phyloP scores from a whole-genome alignment of 2,888 invertebrate species.

The Drosophila atripex region DNA sequence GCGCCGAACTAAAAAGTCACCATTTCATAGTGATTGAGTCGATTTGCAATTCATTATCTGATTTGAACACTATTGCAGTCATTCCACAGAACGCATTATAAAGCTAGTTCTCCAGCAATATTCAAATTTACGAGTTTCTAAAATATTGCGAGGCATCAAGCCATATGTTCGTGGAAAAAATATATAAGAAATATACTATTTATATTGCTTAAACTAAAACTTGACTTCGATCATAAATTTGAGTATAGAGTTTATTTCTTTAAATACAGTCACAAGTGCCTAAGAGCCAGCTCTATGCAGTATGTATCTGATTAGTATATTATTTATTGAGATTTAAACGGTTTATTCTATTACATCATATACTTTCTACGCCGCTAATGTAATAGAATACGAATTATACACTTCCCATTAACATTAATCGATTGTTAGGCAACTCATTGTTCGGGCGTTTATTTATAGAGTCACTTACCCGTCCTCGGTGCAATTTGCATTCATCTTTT shows the following conservation, averaged over 20 bases:
- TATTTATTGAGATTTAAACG: not conserved
- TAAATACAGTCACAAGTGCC: not conserved
- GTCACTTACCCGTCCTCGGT: not conserved
- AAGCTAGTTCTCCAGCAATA: not conserved
- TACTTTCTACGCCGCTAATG: not conserved
- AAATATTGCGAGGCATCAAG: not conserved
- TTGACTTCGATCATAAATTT: not conserved
- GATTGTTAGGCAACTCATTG: constrained; percentile 1
- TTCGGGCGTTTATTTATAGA: not conserved
- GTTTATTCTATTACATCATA: not conserved
- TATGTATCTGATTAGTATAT: not conserved
- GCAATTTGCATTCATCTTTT: not conserved
- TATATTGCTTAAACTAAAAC: not conserved
- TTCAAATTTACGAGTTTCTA: not conserved
- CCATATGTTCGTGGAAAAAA: not conserved
- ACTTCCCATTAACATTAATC: not conserved
- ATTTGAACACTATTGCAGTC: constrained; percentile 1
- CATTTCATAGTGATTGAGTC: not conserved
- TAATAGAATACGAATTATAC: not conserved
- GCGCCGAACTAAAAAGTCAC: not conserved
- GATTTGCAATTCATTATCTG: not conserved
- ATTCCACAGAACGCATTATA: not conserved
- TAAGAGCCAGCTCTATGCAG: not conserved
- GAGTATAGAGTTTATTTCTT: not conserved
- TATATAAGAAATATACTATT: not conserved